Conservation (phyloP, 2,888 invertebrate species). For the Morpho achilles region DNA sequence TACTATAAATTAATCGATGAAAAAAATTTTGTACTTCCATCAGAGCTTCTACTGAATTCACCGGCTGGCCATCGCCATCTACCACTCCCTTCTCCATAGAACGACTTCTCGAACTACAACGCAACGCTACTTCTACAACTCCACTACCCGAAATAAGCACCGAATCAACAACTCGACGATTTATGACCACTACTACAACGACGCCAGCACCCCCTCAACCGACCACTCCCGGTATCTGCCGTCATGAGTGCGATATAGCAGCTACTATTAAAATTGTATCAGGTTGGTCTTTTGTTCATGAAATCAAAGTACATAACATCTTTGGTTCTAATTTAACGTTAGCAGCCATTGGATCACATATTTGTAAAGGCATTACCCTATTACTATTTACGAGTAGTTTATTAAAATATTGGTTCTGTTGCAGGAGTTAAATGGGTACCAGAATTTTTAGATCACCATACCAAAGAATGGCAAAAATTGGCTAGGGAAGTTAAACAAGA, state of each 20-base stretch:
- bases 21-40: too few species aligned
- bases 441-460: slow-evolving; percentile 91
- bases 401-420: background rate
- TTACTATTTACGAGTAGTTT: too few species aligned
- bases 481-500: slow-evolving; percentile 90
- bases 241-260: slow-evolving; percentile 89
- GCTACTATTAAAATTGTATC: slow-evolving; percentile 91
- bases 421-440: slow-evolving; percentile 88
- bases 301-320: background rate
- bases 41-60: slow-evolving; percentile 92
- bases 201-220: slow-evolving; percentile 85
- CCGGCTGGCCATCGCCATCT: slow-evolving; percentile 94
- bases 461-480: slow-evolving; percentile 90
- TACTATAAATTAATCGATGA: too few species aligned
- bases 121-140: slow-evolving; percentile 80
- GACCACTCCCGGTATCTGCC: slow-evolving; percentile 89
- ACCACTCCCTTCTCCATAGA: slow-evolving; percentile 93
- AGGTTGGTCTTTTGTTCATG: slow-evolving; percentile 52
- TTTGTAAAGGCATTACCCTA: too few species aligned
- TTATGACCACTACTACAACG: slow-evolving; percentile 81
- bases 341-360: too few species aligned
- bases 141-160: slow-evolving; percentile 62
- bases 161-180: slow-evolving; percentile 70
- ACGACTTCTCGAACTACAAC: slow-evolving; percentile 84
- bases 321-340: too few species aligned